Evolutionary conservation across 2,797 vertebrate species (phyloP).

Genomic region (Notolabrus celidotus): DNA sequence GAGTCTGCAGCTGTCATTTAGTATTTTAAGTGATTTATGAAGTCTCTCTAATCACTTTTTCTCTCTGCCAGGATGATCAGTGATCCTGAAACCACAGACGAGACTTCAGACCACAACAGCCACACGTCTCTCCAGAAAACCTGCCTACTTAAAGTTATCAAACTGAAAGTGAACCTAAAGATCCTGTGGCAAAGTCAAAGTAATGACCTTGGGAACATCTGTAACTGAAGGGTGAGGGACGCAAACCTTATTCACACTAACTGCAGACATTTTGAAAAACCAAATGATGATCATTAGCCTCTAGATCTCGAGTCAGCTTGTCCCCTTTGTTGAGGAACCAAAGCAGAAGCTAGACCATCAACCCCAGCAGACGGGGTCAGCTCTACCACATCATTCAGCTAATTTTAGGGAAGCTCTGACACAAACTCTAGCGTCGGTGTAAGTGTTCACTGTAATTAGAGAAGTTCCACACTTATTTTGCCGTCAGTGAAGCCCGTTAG

Average conservation of each 20-base stretch:
- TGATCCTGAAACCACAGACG: neutral
- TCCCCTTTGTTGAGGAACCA: too few relatives aligned
- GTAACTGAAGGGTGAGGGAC: neutral
- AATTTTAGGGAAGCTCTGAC: too few relatives aligned
- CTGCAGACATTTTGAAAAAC: neutral
- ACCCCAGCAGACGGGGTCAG: too few relatives aligned
- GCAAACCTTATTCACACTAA: neutral
- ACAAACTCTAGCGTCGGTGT: too few relatives aligned
- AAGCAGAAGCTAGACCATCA: too few relatives aligned
- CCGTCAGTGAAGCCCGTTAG: too few relatives aligned
- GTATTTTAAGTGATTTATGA: constrained; percentile 27
- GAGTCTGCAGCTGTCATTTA: constrained; percentile 24
- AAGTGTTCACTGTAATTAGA: too few relatives aligned
- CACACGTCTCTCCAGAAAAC: neutral
- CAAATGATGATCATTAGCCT: too few relatives aligned
- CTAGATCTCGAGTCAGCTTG: too few relatives aligned
- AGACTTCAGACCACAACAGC: neutral
- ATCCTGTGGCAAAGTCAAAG: neutral
- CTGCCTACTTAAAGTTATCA: neutral
- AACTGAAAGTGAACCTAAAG: neutral
- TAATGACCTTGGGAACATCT: neutral
- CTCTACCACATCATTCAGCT: too few relatives aligned
- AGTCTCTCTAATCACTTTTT: constrained; percentile 2
- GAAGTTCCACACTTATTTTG: too few relatives aligned
- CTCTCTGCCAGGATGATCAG: neutral